phyloP scores from a whole-genome alignment of 2,113 vertebrate species.

The Tenrec ecaudatus region DNA sequence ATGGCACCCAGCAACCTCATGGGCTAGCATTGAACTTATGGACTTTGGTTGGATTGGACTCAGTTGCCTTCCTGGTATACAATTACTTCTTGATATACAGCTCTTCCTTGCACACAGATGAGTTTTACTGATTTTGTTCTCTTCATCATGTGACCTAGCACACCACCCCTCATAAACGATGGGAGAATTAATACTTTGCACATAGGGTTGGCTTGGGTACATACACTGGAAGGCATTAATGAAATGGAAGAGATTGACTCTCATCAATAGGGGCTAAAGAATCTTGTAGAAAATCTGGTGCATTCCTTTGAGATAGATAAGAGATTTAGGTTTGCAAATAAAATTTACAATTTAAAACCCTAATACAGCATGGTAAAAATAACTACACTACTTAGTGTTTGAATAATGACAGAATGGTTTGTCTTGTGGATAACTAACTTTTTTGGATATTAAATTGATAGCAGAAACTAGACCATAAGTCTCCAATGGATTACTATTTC shows the following conservation, averaged over 20 bases:
- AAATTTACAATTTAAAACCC: background rate
- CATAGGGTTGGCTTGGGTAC: background rate
- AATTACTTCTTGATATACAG: too few species aligned
- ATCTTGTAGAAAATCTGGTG: background rate
- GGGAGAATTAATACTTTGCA: background rate
- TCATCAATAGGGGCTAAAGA: background rate
- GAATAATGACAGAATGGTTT: constrained; percentile 19
- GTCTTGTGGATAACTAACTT: constrained; percentile 18
- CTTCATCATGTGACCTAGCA: too few species aligned
- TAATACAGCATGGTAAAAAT: constrained; percentile 22
- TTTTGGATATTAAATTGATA: constrained; percentile 13
- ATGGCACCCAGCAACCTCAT: background rate
- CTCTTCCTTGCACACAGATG: too few species aligned
- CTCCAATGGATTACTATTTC: constrained; percentile 60
- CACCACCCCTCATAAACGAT: too few species aligned
- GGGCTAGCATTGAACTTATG: too few species aligned
- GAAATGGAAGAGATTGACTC: background rate
- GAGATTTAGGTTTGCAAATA: background rate
- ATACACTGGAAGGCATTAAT: background rate
- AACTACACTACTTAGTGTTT: background rate
- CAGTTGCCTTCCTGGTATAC: too few species aligned
- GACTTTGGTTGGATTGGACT: too few species aligned
- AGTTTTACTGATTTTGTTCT: too few species aligned
- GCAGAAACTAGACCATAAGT: constrained; percentile 24
- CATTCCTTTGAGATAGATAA: background rate